Evolutionary conservation across 2,113 vertebrate species (phyloP).

Genomic region (Sus scrofa): DNA sequence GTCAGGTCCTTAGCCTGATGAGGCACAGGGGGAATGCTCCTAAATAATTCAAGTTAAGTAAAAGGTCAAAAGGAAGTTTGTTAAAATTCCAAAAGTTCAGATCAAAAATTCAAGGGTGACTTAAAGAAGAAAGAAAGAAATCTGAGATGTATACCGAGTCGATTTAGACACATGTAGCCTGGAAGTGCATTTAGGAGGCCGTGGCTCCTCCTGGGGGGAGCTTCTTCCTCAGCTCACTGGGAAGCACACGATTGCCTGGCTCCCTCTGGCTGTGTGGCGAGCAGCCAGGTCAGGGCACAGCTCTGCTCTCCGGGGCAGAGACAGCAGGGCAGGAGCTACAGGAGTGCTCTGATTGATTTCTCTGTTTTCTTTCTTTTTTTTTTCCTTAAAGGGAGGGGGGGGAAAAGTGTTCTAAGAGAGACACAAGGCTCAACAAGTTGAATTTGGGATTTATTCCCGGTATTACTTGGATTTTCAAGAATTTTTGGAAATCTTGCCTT

Average conservation of each 20-base stretch:
- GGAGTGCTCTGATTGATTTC: slow-evolving; percentile 22
- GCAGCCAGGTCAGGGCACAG: rapidly evolving
- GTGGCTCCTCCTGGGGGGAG: background rate
- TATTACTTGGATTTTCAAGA: slow-evolving; percentile 79
- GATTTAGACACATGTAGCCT: background rate
- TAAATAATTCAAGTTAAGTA: background rate
- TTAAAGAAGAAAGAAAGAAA: background rate
- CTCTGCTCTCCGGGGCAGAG: background rate
- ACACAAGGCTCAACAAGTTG: slow-evolving; percentile 50
- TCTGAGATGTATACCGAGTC: background rate
- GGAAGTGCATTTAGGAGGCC: background rate
- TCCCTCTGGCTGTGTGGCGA: background rate
- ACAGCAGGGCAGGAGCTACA: background rate
- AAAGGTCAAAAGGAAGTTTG: background rate
- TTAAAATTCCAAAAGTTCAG: background rate
- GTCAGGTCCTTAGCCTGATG: too few species aligned
- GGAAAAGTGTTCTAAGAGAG: slow-evolving; percentile 48
- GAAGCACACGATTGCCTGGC: background rate
- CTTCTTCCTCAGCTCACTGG: background rate
- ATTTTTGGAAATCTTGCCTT: slow-evolving; percentile 74
- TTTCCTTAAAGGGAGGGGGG: background rate
- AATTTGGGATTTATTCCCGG: slow-evolving; percentile 70
- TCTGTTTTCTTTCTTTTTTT: background rate
- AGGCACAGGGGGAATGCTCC: too few species aligned
- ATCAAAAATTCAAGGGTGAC: background rate